Base-by-base conservation (phyloP, 2,797 vertebrate species). In the Tenualosa ilisha region DNA sequence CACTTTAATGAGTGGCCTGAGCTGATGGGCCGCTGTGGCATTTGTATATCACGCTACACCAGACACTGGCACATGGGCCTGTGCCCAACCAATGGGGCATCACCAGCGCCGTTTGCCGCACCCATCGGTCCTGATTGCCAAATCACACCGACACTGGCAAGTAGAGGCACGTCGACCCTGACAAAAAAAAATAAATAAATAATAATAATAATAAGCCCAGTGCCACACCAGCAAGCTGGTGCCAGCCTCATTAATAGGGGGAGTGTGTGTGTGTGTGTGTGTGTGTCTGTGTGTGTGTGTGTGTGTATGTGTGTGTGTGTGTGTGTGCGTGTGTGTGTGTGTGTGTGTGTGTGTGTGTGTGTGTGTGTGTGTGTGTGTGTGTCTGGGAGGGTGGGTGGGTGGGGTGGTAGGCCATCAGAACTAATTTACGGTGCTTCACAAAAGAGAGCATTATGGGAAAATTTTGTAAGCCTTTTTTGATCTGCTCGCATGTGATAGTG, bases 141-240 rank as follows among this genome's bases (percentile, higher is more conserved):
- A 49, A 85, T 56, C 81, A 75, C 51, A 86, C 84, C 79, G 68
- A 50, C 83, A 83, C 85, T 87, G 89, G 86, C 91, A 86, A 91
- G 91, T 86, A 88, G 81, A 89, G 88, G 85, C 90, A 90, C 63
- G 90, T 85, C 89, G 82, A 31, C 31, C 31, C 31, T 31, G 31
- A 31, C 31, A 31, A 31, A 31, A 31, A 31, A 31, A 31, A 31
- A n/a, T n/a, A 31, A 31, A 31, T 31, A 31, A 31, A 31, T n/a
- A n/a, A n/a, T n/a, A n/a, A n/a, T n/a, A n/a, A n/a, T n/a, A n/a
- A n/a, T 31, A 31, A 31, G 82, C 84, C 83, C 75, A n/a, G 53
- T 81, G 85, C 86, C 82, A 90, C 86, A 85, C 88, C 89, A 91
- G 90, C 91, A 88, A 88, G 90, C 90, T 89, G 86, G 88, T 88